These are phyloP conservation scores for Arvicanthis niloticus DNA, from an alignment of 2,113 vertebrate species.

Conservation along the genomic window DNA sequence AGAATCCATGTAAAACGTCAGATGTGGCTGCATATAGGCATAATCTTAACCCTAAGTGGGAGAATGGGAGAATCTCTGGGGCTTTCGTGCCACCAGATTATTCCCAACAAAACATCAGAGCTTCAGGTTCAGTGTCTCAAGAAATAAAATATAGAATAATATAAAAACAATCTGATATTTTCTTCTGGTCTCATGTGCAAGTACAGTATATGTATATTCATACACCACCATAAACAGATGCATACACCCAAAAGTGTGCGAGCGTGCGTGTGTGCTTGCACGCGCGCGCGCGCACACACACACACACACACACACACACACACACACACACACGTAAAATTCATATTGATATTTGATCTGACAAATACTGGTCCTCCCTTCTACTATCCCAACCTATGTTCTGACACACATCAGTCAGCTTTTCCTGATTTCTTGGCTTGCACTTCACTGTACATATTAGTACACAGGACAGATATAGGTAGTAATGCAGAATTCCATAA, in stretches of 20 bases:
- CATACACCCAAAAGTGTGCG: too few species aligned
- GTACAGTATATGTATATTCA: not conserved
- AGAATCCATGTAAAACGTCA: not conserved
- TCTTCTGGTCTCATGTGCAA: not conserved
- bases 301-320: not conserved
- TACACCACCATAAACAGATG: not conserved
- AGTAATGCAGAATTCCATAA: not conserved
- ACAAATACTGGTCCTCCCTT: not conserved
- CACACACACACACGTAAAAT: not conserved
- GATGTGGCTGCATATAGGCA: not conserved
- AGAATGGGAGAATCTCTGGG: not conserved
- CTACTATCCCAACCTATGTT: not conserved
- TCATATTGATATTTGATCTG: not conserved
- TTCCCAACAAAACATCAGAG: not conserved
- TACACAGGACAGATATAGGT: not conserved
- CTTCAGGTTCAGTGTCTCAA: not conserved
- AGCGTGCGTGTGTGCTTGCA: too few species aligned
- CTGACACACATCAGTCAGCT: not conserved
- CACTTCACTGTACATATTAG: not conserved
- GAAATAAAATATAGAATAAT: not conserved
- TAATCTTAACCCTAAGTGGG: not conserved
- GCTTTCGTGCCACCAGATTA: not conserved
- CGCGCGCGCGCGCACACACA: too few species aligned
- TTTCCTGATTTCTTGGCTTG: not conserved
- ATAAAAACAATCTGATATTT: not conserved